Percentiles rank a stretch among this genome's conserved stretches.
Evolutionary conservation across 2,888 invertebrate species (phyloP).

Genomic region (Lasioglossum lativentre): DNA sequence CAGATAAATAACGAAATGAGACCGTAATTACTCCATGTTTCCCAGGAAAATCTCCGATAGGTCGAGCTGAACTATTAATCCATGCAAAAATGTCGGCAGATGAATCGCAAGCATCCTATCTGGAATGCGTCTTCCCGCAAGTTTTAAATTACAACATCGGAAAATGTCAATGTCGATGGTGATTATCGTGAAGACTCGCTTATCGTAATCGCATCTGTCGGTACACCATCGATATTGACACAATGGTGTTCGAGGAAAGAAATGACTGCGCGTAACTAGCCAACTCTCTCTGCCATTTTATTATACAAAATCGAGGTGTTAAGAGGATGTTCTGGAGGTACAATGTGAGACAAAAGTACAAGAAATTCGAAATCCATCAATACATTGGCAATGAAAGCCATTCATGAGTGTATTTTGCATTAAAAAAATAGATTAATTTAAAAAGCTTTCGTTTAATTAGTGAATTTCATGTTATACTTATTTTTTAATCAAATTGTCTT

Average conservation of each 20-base stretch:
- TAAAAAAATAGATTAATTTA: no score
- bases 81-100: neutral
- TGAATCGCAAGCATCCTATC: neutral
- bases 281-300: neutral
- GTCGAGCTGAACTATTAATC: neutral
- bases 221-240: neutral
- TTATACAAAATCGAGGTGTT: neutral
- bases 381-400: no score
- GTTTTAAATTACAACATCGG: slow-evolving; percentile 11
- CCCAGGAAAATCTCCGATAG: neutral
- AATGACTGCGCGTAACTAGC: neutral
- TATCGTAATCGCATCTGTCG: slow-evolving; percentile 12
- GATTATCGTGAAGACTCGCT: neutral
- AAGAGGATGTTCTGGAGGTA: no score
- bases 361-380: no score
- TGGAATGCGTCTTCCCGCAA: neutral
- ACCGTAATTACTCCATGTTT: neutral
- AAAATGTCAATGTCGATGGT: slow-evolving; percentile 38
- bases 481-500: no score
- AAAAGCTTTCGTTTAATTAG: no score
- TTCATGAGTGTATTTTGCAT: no score
- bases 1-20: neutral
- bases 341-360: no score
- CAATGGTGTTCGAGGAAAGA: neutral
- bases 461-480: no score